Conservation (phyloP, 2,113 vertebrate species). For the Thermophis baileyi region DNA sequence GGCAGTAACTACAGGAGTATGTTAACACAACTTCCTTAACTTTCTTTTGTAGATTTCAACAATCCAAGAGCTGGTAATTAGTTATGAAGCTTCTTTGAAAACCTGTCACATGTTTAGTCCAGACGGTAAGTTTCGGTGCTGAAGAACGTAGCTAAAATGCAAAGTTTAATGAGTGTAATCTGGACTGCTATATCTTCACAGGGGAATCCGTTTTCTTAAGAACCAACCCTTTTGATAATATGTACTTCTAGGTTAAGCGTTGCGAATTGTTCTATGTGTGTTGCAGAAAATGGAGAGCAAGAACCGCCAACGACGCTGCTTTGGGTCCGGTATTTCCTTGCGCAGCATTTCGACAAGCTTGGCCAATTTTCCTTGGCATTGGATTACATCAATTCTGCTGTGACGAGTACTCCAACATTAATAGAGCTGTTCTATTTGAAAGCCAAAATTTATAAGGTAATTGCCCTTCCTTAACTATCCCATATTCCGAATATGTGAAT, state of each 20-base stretch:
- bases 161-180: neutral
- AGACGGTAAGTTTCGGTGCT: constrained; percentile 64
- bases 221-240: neutral
- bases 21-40: neutral
- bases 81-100: constrained; percentile 76
- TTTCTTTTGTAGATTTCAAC: constrained; percentile 66
- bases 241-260: constrained; percentile 1
- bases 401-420: constrained; percentile 76
- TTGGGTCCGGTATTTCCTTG: constrained; percentile 78
- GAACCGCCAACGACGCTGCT: constrained; percentile 76
- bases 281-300: constrained; percentile 75
- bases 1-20: neutral
- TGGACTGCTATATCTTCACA: neutral
- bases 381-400: constrained; percentile 77
- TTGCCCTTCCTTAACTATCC: neutral
- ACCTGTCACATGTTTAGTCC: constrained; percentile 69
- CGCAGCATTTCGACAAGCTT: constrained; percentile 80
- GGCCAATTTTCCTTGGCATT: constrained; percentile 76
- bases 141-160: constrained; percentile 14
- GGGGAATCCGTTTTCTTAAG: neutral
- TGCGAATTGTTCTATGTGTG: constrained; percentile 24
- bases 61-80: constrained; percentile 76
- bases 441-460: constrained; percentile 82
- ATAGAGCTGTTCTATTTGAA: constrained; percentile 80
- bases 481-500: neutral